phyloP scores from a whole-genome alignment of 2,113 vertebrate genomes.

The Percina caprodes region DNA sequence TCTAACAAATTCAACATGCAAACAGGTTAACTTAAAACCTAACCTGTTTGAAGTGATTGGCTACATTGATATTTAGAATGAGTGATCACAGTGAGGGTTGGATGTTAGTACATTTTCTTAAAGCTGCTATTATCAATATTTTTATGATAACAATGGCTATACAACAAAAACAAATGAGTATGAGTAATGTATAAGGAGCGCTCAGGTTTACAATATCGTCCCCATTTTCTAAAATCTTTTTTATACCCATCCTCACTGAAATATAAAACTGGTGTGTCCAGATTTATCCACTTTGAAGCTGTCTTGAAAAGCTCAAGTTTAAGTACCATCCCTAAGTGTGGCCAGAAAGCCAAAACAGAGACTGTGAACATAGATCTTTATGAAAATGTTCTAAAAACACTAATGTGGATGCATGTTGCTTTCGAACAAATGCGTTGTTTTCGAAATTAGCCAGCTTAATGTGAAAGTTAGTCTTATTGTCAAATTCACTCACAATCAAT shows the following conservation, averaged over 20 bases:
- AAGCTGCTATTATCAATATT: neutral
- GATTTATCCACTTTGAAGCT: neutral
- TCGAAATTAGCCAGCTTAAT: neutral
- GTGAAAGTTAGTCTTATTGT: neutral
- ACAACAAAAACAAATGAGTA: neutral
- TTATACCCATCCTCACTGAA: neutral
- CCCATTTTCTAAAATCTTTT: neutral
- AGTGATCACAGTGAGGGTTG: neutral
- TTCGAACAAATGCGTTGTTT: neutral
- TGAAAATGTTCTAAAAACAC: neutral
- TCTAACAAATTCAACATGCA: no score
- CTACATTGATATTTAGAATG: no score
- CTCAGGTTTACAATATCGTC: neutral
- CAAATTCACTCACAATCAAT: no score
- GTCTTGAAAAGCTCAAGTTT: neutral
- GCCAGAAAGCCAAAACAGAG: neutral
- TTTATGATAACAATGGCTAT: neutral
- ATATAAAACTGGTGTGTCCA: neutral
- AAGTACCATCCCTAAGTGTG: neutral
- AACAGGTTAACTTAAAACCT: no score
- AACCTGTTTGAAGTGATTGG: no score
- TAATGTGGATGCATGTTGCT: neutral
- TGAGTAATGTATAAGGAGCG: neutral
- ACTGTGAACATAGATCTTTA: neutral
- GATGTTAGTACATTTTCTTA: no score